Conservation (phyloP, 2,888 invertebrate species). For the Neoaliturus tenellus region DNA sequence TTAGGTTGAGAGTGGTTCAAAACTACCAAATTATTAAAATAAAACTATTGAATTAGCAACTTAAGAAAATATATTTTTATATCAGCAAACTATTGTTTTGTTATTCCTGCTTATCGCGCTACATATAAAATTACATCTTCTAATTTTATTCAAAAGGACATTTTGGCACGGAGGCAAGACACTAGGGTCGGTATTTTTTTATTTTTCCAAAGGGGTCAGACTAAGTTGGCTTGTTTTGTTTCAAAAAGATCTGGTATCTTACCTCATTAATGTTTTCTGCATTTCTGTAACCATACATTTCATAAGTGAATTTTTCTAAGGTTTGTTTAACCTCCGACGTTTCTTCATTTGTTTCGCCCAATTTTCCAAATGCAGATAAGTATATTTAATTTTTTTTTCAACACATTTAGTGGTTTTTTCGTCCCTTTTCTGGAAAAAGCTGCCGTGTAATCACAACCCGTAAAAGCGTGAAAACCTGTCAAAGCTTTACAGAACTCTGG, state of each 20-base stretch:
- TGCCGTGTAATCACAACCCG: conserved; percentile 53
- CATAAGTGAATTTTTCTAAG: not conserved
- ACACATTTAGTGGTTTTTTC: conserved; percentile 32
- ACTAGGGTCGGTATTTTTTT: not conserved
- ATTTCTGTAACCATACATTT: not conserved
- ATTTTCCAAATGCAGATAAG: not conserved
- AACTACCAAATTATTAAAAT: too few relatives aligned
- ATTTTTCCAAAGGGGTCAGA: not conserved
- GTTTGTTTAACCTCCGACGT: not conserved
- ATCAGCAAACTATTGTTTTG: too few relatives aligned
- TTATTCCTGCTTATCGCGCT: too few relatives aligned
- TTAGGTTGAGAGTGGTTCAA: too few relatives aligned
- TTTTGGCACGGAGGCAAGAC: not conserved
- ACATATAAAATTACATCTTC: not conserved
- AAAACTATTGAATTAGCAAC: too few relatives aligned
- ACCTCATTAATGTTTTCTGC: not conserved
- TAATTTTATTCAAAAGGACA: not conserved
- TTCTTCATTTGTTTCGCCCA: not conserved
- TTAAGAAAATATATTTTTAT: too few relatives aligned
- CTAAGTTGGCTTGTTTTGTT: not conserved
- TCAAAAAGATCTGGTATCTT: not conserved
- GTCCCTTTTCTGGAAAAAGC: conserved; percentile 43
- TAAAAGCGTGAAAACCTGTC: conserved; percentile 42
- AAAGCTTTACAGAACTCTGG: conserved; percentile 24
- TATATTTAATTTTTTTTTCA: not conserved